phyloP scores from a whole-genome alignment of 2,797 vertebrate species.

The Diglossa cyanea region DNA sequence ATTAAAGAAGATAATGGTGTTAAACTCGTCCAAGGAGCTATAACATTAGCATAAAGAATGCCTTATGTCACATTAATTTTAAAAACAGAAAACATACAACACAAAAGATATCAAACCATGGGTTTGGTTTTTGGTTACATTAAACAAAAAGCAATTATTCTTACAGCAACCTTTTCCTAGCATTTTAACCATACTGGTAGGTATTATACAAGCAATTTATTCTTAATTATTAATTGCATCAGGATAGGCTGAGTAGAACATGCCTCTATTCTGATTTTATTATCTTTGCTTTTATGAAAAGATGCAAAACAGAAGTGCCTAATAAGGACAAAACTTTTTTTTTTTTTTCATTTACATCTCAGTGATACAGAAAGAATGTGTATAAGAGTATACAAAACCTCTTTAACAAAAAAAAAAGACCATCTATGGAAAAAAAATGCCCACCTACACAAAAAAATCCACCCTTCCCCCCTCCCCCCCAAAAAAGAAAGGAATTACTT shows the following conservation, averaged over 20 bases:
- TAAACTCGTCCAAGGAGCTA: constrained; percentile 73
- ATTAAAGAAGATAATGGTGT: constrained; percentile 77
- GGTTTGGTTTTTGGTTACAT: constrained; percentile 57
- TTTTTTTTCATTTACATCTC: not conserved
- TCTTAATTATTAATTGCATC: constrained; percentile 66
- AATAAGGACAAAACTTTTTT: not conserved
- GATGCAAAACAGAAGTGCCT: not conserved
- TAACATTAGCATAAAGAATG: constrained; percentile 80
- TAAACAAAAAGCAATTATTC: constrained; percentile 71
- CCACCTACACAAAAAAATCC: not conserved
- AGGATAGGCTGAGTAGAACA: not conserved
- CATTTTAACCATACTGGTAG: constrained; percentile 49
- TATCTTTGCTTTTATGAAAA: constrained; percentile 27
- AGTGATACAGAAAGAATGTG: not conserved
- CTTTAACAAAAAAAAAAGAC: not conserved
- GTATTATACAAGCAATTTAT: constrained; percentile 54
- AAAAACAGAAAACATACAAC: constrained; percentile 74
- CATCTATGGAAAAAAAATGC: not conserved
- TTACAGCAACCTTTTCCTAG: constrained; percentile 56
- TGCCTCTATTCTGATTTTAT: constrained; percentile 4
- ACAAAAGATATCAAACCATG: constrained; percentile 47
- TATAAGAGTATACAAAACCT: not conserved
- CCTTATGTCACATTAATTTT: constrained; percentile 77
- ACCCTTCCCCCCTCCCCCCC: too few relatives aligned
- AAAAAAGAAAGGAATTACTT: not conserved